Evolutionary conservation across 2,113 vertebrate species (phyloP).

Genomic region (Apodemus speciosus): DNA sequence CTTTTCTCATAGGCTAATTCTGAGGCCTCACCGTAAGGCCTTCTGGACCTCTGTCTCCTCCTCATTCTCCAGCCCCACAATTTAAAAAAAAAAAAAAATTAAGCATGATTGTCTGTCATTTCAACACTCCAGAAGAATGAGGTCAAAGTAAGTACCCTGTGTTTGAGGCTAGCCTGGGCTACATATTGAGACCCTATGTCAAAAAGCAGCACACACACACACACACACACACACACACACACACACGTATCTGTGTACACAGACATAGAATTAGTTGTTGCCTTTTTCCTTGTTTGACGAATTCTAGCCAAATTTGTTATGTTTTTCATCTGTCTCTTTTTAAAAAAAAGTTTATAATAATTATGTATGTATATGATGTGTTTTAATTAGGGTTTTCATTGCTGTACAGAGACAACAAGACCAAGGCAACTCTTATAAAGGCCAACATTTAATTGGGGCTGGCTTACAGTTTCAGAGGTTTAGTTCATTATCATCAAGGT

Average conservation of each 20-base stretch:
- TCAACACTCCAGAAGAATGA: not conserved
- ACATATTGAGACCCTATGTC: not conserved
- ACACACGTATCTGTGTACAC: not conserved
- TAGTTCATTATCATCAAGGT: too few relatives aligned
- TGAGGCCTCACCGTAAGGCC: not conserved
- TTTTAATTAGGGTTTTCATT: too few relatives aligned
- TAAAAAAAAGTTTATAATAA: not conserved
- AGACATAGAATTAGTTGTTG: not conserved
- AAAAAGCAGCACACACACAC: not conserved
- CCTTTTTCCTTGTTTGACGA: not conserved
- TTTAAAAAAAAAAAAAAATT: not conserved
- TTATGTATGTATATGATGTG: not conserved
- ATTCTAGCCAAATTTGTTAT: not conserved
- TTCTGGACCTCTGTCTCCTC: not conserved
- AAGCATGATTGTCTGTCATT: not conserved
- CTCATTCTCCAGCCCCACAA: not conserved
- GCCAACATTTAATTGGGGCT: too few relatives aligned
- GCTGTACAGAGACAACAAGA: too few relatives aligned
- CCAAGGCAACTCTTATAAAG: too few relatives aligned
- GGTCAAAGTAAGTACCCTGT: not conserved
- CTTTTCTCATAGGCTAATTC: not conserved
- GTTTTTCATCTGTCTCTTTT: not conserved
- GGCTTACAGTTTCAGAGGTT: too few relatives aligned
- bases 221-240: not conserved
- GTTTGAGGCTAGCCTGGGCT: not conserved